These are phyloP conservation scores for Neoitamus cyanurus DNA, from an alignment of 2,888 invertebrate genomes.

Conservation along the genomic window DNA sequence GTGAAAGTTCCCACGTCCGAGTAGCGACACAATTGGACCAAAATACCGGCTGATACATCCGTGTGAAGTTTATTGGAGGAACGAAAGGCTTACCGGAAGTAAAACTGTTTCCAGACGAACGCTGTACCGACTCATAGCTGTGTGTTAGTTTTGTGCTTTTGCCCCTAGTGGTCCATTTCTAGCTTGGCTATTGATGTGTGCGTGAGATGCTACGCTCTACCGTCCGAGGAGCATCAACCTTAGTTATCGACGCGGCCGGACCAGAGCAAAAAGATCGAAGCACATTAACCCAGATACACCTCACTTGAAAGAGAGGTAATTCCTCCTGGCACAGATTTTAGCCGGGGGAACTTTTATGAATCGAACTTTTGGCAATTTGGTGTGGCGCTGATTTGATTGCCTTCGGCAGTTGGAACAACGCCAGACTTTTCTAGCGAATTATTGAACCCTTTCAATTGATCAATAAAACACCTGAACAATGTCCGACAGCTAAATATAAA, in stretches of 20 bases:
- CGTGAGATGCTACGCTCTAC: neutral
- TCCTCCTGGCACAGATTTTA: slow-evolving; percentile 26
- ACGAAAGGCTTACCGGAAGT: neutral
- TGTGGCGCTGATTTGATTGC: neutral
- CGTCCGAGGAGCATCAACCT: neutral
- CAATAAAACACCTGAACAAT: neutral
- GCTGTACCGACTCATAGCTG: neutral
- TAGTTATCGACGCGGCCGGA: neutral
- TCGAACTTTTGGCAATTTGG: neutral
- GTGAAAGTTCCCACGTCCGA: neutral
- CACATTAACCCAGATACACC: slow-evolving; percentile 29
- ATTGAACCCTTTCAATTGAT: neutral
- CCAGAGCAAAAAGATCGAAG: slow-evolving; percentile 6
- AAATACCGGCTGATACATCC: neutral
- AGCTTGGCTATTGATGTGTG: neutral
- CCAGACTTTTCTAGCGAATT: neutral
- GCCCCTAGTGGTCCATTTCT: no score
- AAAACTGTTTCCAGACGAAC: neutral
- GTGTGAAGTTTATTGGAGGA: neutral
- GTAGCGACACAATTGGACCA: neutral
- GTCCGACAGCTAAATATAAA: neutral
- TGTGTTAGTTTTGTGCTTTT: neutral
- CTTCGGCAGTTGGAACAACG: neutral
- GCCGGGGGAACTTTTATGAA: neutral
- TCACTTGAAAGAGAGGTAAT: slow-evolving; percentile 1